phyloP scores from a whole-genome alignment of 2,113 vertebrate species.

The Prunella fulvescens region DNA sequence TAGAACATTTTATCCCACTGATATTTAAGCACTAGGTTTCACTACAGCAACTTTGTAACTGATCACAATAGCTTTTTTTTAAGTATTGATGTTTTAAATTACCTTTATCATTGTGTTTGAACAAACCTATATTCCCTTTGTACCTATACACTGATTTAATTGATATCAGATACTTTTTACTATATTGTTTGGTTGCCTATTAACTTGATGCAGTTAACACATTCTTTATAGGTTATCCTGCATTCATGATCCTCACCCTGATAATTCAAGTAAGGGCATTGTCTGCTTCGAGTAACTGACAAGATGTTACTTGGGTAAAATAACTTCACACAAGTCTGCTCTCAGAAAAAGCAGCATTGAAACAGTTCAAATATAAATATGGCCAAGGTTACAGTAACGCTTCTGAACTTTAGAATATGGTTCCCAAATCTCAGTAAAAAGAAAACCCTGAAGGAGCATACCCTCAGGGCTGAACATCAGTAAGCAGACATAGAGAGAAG shows the following conservation, averaged over 20 bases:
- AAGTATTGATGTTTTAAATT: not conserved
- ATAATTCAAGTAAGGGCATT: not conserved
- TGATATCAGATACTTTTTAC: not conserved
- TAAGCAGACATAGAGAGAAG: not conserved
- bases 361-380: not conserved
- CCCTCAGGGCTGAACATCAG: conserved; percentile 26
- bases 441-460: not conserved
- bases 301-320: not conserved
- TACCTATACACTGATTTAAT: not conserved
- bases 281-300: not conserved
- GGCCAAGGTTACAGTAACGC: not conserved
- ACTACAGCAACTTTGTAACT: not conserved
- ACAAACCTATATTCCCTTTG: not conserved
- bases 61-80: not conserved
- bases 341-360: not conserved
- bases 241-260: not conserved
- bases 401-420: not conserved
- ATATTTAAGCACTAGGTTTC: not conserved
- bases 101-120: not conserved
- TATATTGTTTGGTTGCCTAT: not conserved
- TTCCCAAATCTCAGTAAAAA: not conserved
- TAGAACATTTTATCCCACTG: not conserved
- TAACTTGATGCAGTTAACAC: not conserved
- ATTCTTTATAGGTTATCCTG: not conserved
- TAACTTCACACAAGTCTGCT: not conserved